Conservation (phyloP, 1,140 invertebrate species). For the Temnothorax nylanderi region DNA sequence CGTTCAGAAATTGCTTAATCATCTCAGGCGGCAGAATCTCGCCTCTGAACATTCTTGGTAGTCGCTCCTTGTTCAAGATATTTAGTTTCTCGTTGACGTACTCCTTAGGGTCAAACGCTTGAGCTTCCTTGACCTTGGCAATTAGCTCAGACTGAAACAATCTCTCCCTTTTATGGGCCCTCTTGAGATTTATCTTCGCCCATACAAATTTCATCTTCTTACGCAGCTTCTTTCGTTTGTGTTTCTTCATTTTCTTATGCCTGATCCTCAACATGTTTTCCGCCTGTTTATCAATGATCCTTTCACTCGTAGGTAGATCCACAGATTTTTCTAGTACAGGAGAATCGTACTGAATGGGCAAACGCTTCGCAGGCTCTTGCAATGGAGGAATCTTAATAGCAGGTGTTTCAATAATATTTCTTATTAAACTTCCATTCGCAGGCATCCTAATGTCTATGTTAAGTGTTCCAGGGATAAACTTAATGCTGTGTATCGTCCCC, state of each 20-base stretch:
- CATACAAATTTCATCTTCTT: conserved; percentile 92
- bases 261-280: conserved; percentile 91
- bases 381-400: conserved; percentile 59
- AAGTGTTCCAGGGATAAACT: conserved; percentile 69
- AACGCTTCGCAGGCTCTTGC: conserved; percentile 37
- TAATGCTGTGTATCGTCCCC: conserved; percentile 19
- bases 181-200: conserved; percentile 89
- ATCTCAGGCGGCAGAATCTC: conserved; percentile 88
- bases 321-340: conserved; percentile 71
- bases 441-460: conserved; percentile 71
- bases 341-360: conserved; percentile 52
- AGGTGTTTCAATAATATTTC: conserved; percentile 70
- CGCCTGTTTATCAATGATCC: conserved; percentile 88
- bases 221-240: conserved; percentile 92
- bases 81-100: conserved; percentile 89
- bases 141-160: conserved; percentile 90
- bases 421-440: conserved; percentile 54
- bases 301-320: conserved; percentile 74
- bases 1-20: conserved; percentile 85
- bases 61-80: conserved; percentile 87
- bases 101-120: conserved; percentile 91
- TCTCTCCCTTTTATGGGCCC: conserved; percentile 91
- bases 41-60: conserved; percentile 89
- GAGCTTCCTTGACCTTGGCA: conserved; percentile 89
- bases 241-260: conserved; percentile 94